phyloP scores from a whole-genome alignment of 2,113 vertebrate species.

The Lycaon pictus region DNA sequence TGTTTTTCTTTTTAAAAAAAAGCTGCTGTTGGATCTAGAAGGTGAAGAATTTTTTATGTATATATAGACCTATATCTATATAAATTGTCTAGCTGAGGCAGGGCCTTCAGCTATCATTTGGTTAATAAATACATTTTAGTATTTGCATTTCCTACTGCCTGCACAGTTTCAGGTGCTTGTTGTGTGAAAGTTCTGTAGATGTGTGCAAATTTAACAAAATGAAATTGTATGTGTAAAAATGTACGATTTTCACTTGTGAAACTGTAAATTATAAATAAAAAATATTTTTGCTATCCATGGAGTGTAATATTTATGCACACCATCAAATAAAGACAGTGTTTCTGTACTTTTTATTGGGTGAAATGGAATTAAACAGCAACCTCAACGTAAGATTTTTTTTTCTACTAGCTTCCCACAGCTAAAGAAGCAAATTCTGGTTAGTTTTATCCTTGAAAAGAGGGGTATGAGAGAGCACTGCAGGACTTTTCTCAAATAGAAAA shows the following conservation, averaged over 20 bases:
- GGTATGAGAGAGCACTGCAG: conserved; percentile 69
- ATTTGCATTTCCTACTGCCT: conserved; percentile 95
- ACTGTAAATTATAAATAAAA: conserved; percentile 99
- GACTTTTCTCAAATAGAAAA: conserved; percentile 78
- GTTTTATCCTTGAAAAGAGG: conserved; percentile 77
- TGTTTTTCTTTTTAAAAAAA: conserved; percentile 83
- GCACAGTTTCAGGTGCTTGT: conserved; percentile 93
- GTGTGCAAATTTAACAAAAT: conserved; percentile 90
- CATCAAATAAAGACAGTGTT: conserved; percentile 88
- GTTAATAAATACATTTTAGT: conserved; percentile 99
- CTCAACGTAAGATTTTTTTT: conserved; percentile 75
- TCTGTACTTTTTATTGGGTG: conserved; percentile 88
- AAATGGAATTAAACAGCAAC: conserved; percentile 82
- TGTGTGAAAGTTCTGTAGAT: conserved; percentile 93
- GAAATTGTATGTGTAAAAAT: conserved; percentile 90
- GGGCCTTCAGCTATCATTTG: conserved; percentile 90
- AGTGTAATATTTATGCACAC: conserved; percentile 95
- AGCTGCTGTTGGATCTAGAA: conserved; percentile 88
- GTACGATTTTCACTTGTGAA: conserved; percentile 92
- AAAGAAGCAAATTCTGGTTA: conserved; percentile 70
- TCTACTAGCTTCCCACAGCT: conserved; percentile 77
- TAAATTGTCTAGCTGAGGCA: conserved; percentile 90
- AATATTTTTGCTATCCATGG: conserved; percentile 99
- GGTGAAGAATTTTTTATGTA: conserved; percentile 90
- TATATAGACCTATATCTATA: conserved; percentile 84